Evolutionary conservation across 2,113 vertebrate species (phyloP).

Genomic region (Pollimyrus isidori): DNA sequence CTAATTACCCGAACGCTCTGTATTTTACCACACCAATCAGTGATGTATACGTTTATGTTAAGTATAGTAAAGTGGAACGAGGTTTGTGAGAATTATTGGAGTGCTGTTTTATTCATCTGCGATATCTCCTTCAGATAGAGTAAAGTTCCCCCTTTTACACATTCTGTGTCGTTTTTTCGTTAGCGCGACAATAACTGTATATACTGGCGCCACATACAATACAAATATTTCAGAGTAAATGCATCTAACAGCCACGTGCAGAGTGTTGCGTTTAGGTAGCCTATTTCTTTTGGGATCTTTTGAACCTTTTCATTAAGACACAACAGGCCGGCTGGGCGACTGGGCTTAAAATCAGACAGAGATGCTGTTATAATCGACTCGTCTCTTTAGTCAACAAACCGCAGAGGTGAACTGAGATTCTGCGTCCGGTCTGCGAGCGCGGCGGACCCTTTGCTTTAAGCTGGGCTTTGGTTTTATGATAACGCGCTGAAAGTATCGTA

Average conservation of each 20-base stretch:
- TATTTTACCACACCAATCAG: slow-evolving; percentile 16
- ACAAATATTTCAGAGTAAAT: not conserved
- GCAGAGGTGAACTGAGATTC: not conserved
- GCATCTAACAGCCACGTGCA: not conserved
- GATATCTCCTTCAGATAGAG: not conserved
- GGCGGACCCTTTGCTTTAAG: not conserved
- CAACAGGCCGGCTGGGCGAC: not conserved
- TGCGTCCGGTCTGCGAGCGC: not conserved
- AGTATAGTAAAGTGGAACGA: not conserved
- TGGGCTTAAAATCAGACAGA: not conserved
- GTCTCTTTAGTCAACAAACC: not conserved
- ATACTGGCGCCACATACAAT: not conserved
- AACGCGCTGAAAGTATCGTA: not conserved
- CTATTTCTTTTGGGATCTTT: not conserved
- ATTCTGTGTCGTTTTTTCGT: not conserved
- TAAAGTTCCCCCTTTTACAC: not conserved
- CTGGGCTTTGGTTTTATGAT: not conserved
- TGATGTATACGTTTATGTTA: not conserved
- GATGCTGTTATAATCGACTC: not conserved
- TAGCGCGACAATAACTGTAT: not conserved
- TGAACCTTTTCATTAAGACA: not conserved
- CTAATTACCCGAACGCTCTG: slow-evolving; percentile 15
- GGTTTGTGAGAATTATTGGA: not conserved
- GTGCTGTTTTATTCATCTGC: not conserved
- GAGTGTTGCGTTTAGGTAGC: not conserved